A percentile compares a stretch with the other conserved stretches of the same genome.
phyloP scores from a whole-genome alignment of 2,797 vertebrate genomes.

The Lophius americanus region DNA sequence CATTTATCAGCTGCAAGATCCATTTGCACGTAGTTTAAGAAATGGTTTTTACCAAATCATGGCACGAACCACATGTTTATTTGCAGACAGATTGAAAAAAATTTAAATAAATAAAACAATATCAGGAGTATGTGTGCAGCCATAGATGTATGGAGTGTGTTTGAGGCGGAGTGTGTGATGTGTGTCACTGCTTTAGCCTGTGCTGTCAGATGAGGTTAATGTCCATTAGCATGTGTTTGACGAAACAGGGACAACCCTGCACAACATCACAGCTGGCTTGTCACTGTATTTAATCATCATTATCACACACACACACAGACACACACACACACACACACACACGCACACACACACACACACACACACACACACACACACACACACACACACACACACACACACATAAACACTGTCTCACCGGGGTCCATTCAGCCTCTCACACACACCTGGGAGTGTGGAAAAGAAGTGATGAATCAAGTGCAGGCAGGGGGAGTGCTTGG shows the following conservation, averaged over 20 bases:
- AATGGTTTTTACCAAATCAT: too few relatives aligned
- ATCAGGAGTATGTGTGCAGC: slow-evolving; percentile 12
- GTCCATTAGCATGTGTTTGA: slow-evolving; percentile 53
- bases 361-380: slow-evolving; percentile 6
- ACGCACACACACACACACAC: slow-evolving; percentile 1
- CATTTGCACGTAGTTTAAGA: too few relatives aligned
- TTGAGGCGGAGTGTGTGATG: neutral
- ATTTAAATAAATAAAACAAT: too few relatives aligned
- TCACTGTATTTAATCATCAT: slow-evolving; percentile 40
- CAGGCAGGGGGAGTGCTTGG: too few relatives aligned
- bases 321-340: neutral
- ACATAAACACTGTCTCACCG: neutral
- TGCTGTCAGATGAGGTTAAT: slow-evolving; percentile 67
- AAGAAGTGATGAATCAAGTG: too few relatives aligned
- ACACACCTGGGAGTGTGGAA: too few relatives aligned
- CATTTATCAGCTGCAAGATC: too few relatives aligned
- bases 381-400: neutral
- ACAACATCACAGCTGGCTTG: slow-evolving; percentile 45
- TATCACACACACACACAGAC: neutral
- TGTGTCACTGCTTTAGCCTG: slow-evolving; percentile 26
- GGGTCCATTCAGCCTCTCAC: too few relatives aligned
- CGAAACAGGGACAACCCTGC: slow-evolving; percentile 54
- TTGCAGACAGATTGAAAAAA: too few relatives aligned
- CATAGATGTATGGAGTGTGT: slow-evolving; percentile 5
- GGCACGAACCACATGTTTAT: too few relatives aligned